Evolutionary conservation across 2,113 vertebrate species (phyloP).

Genomic region (Cyprinodon tularosa): DNA sequence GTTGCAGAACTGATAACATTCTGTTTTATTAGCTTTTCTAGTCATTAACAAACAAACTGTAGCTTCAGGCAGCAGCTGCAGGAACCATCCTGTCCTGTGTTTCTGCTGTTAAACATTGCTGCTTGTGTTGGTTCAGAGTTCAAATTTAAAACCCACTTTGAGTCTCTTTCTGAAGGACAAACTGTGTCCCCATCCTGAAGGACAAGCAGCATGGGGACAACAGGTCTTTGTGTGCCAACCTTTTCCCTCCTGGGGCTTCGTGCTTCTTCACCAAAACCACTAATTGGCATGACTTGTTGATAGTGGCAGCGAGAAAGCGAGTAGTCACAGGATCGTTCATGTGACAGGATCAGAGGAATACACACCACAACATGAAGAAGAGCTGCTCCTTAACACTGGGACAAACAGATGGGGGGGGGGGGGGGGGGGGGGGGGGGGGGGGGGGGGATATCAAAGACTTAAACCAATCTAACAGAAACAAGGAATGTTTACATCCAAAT

Average conservation of each 20-base stretch:
- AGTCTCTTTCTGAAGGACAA: not conserved
- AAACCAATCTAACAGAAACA: not conserved
- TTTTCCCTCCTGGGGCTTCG: constrained; percentile 26
- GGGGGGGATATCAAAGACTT: not conserved
- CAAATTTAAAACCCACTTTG: not conserved
- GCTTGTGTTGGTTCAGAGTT: not conserved
- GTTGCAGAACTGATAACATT: not conserved
- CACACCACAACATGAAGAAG: constrained; percentile 10
- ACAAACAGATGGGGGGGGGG: not conserved
- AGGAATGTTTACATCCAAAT: too few relatives aligned
- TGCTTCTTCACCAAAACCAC: constrained; percentile 47
- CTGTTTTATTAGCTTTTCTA: not conserved
- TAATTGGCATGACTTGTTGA: constrained; percentile 41
- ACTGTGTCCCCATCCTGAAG: not conserved
- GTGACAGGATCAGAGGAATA: constrained; percentile 27
- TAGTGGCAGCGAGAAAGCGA: constrained; percentile 6
- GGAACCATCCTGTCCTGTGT: not conserved
- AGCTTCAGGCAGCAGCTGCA: too few relatives aligned
- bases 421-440: too few relatives aligned
- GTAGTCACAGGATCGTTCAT: constrained; percentile 59
- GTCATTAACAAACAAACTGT: not conserved
- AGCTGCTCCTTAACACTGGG: not conserved
- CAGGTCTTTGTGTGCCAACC: constrained; percentile 36
- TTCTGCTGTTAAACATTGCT: not conserved
- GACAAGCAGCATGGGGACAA: constrained; percentile 17